Conservation (phyloP, 2,113 vertebrate species). For the Zosterops hypoxanthus region DNA sequence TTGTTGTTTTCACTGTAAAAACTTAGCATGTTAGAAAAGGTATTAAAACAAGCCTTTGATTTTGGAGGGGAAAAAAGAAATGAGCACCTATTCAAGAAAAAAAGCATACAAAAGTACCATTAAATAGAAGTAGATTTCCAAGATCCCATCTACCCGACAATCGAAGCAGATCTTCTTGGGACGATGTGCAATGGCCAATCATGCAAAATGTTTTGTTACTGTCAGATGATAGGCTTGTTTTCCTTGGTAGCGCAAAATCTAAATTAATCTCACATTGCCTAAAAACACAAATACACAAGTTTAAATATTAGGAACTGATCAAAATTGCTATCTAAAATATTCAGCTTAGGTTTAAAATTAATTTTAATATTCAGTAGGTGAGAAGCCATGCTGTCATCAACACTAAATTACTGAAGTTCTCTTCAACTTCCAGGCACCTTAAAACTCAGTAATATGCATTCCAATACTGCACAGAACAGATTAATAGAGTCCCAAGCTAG, state of each 20-base stretch:
- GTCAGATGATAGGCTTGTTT: constrained; percentile 93
- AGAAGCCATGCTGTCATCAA: background rate
- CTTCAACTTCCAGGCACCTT: background rate
- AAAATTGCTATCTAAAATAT: background rate
- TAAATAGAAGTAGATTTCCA: constrained; percentile 90
- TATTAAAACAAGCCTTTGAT: background rate
- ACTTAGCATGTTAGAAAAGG: background rate
- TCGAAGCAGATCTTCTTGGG: constrained; percentile 81
- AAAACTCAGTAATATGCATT: background rate
- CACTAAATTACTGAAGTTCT: background rate
- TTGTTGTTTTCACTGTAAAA: background rate
- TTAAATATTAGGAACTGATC: background rate
- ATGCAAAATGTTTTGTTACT: constrained; percentile 95
- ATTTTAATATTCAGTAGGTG: background rate
- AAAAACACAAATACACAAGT: constrained; percentile 26
- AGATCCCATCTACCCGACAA: constrained; percentile 82
- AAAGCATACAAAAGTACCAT: constrained; percentile 73
- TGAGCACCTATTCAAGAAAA: background rate
- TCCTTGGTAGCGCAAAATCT: constrained; percentile 90
- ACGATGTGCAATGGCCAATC: constrained; percentile 84
- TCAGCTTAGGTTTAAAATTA: background rate
- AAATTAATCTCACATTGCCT: constrained; percentile 91
- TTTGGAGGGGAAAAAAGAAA: background rate
- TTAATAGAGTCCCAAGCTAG: background rate
- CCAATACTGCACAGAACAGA: background rate